phyloP scores from a whole-genome alignment of 2,888 invertebrate genomes.

The Cremastinae sp. region DNA sequence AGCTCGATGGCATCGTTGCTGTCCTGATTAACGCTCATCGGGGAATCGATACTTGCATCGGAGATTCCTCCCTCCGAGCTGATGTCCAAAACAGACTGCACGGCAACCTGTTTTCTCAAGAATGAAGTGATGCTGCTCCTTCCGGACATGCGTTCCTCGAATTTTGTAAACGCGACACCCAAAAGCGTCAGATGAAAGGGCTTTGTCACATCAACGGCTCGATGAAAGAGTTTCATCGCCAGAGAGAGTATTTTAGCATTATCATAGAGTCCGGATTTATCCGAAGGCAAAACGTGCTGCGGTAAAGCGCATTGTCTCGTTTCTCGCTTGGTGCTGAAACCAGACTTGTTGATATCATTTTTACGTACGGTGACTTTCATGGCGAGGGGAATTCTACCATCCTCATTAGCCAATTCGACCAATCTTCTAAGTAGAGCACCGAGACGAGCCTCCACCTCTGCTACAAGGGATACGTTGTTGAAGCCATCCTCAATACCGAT shows the following conservation, averaged over 20 bases:
- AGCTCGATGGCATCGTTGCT: slow-evolving; percentile 73
- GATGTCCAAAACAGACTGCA: slow-evolving; percentile 84
- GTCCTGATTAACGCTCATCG: slow-evolving; percentile 76
- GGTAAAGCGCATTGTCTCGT: slow-evolving; percentile 85
- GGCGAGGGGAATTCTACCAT: slow-evolving; percentile 89
- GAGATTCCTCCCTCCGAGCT: slow-evolving; percentile 73
- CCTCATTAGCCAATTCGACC: slow-evolving; percentile 87
- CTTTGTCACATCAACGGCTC: slow-evolving; percentile 86
- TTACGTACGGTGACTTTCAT: slow-evolving; percentile 88
- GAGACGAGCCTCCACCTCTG: slow-evolving; percentile 88
- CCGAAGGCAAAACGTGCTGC: slow-evolving; percentile 84
- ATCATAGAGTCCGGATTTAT: slow-evolving; percentile 81
- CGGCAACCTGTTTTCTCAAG: slow-evolving; percentile 88
- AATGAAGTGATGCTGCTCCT: slow-evolving; percentile 88
- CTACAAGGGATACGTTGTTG: slow-evolving; percentile 86
- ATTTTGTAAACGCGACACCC: slow-evolving; percentile 91
- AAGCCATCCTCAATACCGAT: slow-evolving; percentile 91
- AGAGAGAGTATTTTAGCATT: slow-evolving; percentile 85
- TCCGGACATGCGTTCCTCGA: slow-evolving; percentile 86
- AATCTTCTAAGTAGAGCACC: slow-evolving; percentile 86
- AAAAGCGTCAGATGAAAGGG: slow-evolving; percentile 90
- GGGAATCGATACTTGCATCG: slow-evolving; percentile 80
- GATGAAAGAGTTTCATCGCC: slow-evolving; percentile 88
- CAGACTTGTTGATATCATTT: slow-evolving; percentile 84
- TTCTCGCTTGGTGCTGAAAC: slow-evolving; percentile 85